A percentile compares a stretch with the other conserved stretches of the same genome.
phyloP scores from a whole-genome alignment of 1,140 invertebrate genomes.

The Dendrolimus kikuchii region DNA sequence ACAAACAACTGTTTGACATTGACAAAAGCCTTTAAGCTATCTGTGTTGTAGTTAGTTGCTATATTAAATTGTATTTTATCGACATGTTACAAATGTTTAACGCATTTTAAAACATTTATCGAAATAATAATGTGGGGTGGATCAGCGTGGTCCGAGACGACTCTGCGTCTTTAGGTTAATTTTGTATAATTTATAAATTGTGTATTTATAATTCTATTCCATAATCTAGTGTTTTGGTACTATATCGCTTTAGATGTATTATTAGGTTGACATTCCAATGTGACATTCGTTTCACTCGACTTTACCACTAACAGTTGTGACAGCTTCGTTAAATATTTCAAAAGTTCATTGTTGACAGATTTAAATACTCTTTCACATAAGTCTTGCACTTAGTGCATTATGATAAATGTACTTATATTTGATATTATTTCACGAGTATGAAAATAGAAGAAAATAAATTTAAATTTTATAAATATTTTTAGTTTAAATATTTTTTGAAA shows the following conservation, averaged over 20 bases:
- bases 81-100: slow-evolving; percentile 22
- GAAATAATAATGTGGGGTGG: no score
- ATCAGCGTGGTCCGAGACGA: neutral
- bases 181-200: slow-evolving; percentile 52
- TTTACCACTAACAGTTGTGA: no score
- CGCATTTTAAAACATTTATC: neutral
- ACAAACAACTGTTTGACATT: no score
- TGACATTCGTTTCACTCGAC: slow-evolving; percentile 5
- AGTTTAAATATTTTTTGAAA: no score
- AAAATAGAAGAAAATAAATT: no score
- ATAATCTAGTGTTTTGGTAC: slow-evolving; percentile 49
- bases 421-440: no score
- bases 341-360: no score
- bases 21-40: slow-evolving; percentile 1
- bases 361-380: no score
- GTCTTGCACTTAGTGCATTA: no score
- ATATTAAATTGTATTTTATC: slow-evolving; percentile 22
- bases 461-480: no score
- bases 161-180: slow-evolving; percentile 27
- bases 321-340: no score
- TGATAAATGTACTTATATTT: no score
- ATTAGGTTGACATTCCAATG: slow-evolving; percentile 58
- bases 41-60: slow-evolving; percentile 24
- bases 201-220: slow-evolving; percentile 39
- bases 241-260: slow-evolving; percentile 50